Percentiles rank a stretch among this genome's conserved stretches.
phyloP scores from a whole-genome alignment of 2,888 invertebrate species.

The Aporophyla nigra region DNA sequence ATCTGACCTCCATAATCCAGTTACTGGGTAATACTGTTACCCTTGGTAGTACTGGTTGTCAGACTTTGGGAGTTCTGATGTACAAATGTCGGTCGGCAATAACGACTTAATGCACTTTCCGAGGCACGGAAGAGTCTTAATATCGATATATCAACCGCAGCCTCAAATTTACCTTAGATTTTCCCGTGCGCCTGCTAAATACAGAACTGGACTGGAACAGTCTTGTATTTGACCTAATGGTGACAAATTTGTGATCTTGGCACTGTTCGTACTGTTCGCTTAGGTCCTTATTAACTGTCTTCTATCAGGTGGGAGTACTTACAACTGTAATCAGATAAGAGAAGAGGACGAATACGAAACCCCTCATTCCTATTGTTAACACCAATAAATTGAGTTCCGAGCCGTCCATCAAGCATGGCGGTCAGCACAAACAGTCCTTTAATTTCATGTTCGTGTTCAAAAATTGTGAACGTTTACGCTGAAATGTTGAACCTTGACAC shows the following conservation, averaged over 20 bases:
- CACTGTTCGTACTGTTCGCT: not conserved
- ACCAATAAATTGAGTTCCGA: not conserved
- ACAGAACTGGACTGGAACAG: not conserved
- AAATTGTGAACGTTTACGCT: slow-evolving; percentile 32
- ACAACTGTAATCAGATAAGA: not conserved
- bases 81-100: too few species aligned
- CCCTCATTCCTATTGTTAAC: not conserved
- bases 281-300: not conserved
- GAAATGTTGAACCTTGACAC: slow-evolving; percentile 42
- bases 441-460: slow-evolving; percentile 28
- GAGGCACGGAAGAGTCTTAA: too few species aligned
- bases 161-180: too few species aligned
- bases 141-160: too few species aligned
- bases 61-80: too few species aligned
- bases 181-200: not conserved
- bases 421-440: slow-evolving; percentile 19
- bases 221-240: not conserved
- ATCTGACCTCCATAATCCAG: too few species aligned
- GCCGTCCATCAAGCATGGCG: too few species aligned
- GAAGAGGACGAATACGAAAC: not conserved
- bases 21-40: too few species aligned
- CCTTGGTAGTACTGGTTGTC: too few species aligned
- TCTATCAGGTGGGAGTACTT: too few species aligned
- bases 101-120: too few species aligned
- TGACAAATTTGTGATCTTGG: not conserved